phyloP scores from a whole-genome alignment of 2,113 vertebrate species.

The Parus major region DNA sequence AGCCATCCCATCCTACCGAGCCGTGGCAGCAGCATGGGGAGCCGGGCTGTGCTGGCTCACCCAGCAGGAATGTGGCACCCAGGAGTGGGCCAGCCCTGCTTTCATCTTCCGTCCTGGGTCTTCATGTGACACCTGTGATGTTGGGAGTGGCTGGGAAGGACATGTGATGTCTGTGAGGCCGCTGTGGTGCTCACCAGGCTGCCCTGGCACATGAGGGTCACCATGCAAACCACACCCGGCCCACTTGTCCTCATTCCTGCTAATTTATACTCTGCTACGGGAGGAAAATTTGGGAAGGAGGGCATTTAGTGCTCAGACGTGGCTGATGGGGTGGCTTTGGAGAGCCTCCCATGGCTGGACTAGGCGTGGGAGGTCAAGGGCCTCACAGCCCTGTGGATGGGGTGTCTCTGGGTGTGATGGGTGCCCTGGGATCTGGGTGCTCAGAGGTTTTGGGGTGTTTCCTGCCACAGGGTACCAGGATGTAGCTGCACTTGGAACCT shows the following conservation, averaged over 20 bases:
- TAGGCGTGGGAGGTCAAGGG: fast-evolving
- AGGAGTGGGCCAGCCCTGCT: neutral
- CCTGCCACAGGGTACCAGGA: fast-evolving
- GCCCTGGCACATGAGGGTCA: neutral
- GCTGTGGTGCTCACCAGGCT: neutral
- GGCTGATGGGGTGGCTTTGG: neutral
- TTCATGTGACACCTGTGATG: neutral
- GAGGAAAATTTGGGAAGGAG: neutral
- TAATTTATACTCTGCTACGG: neutral
- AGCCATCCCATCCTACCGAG: neutral
- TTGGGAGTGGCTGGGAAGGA: neutral
- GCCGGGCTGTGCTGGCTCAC: neutral
- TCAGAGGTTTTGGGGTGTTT: neutral
- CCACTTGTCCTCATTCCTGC: neutral
- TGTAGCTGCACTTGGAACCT: neutral
- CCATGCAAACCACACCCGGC: fast-evolving
- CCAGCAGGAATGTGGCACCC: neutral
- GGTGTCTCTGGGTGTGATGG: neutral
- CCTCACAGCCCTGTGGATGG: neutral
- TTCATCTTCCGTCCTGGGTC: neutral
- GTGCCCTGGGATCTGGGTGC: fast-evolving
- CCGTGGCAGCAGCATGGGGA: fast-evolving
- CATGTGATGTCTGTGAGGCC: neutral
- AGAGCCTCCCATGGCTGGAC: fast-evolving
- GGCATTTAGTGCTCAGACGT: fast-evolving